Evolutionary conservation across 2,797 vertebrate genomes (phyloP).

Genomic region (Labeo calbasu): DNA sequence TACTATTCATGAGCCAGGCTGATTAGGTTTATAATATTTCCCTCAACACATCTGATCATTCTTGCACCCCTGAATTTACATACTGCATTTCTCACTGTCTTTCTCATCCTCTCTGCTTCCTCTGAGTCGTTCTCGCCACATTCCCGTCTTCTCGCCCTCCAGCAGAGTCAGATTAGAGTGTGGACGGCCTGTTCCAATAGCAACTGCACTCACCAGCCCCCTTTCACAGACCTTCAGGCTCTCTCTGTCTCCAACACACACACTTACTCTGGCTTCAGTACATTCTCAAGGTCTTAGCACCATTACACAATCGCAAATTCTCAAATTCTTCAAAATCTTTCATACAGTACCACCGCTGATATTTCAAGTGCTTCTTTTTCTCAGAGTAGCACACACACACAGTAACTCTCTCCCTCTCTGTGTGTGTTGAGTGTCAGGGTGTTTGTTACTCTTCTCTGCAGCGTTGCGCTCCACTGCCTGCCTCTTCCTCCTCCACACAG

Average conservation of each 20-base stretch:
- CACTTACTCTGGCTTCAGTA: conserved; percentile 2
- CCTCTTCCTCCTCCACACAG: conserved; percentile 45
- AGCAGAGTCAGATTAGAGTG: conserved; percentile 43
- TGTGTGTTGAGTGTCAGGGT: conserved; percentile 23
- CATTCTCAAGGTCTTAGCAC: conserved; percentile 34
- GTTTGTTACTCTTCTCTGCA: conserved; percentile 50
- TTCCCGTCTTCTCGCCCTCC: conserved; percentile 40
- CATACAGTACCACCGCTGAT: conserved; percentile 7
- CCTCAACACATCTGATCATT: conserved; percentile 1
- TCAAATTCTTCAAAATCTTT: conserved; percentile 2
- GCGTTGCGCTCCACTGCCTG: conserved; percentile 29
- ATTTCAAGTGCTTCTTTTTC: conserved; percentile 40
- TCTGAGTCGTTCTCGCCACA: conserved; percentile 23
- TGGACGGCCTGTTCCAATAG: conserved; percentile 45
- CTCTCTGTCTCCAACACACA: conserved; percentile 1
- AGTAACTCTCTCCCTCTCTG: conserved; percentile 2
- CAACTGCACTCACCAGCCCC: conserved; percentile 34
- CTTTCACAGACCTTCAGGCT: conserved; percentile 31
- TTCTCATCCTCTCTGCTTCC: conserved; percentile 21
- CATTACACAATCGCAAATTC: conserved; percentile 30
- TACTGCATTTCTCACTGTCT: conserved; percentile 9
- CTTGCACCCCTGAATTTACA: background rate
- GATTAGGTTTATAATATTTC: background rate
- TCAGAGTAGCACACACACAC: background rate
- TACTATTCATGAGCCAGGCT: conserved; percentile 16